Evolutionary conservation across 2,113 vertebrate genomes (phyloP).

Genomic region (Scalopus aquaticus): DNA sequence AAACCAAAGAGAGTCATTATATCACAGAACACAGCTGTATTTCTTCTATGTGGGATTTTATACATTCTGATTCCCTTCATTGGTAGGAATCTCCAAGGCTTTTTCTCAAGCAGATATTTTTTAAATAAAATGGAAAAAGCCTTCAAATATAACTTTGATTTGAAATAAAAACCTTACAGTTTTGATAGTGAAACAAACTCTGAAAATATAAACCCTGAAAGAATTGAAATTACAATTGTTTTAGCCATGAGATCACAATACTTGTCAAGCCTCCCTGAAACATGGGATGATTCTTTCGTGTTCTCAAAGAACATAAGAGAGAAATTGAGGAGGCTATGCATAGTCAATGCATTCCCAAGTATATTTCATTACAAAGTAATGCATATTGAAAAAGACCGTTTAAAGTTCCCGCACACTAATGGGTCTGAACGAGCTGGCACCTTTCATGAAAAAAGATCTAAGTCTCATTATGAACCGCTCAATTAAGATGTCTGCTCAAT

Average conservation of each 20-base stretch:
- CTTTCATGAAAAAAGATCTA: conserved; percentile 33
- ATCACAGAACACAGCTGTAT: background rate
- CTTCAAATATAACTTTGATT: conserved; percentile 6
- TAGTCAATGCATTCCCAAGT: background rate
- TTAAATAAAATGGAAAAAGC: background rate
- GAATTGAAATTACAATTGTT: background rate
- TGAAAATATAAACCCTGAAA: background rate
- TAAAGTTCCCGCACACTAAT: conserved; percentile 61
- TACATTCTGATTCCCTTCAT: background rate
- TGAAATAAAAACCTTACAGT: conserved; percentile 9
- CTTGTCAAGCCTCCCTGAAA: background rate
- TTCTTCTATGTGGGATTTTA: background rate
- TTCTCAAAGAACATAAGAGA: conserved; percentile 39
- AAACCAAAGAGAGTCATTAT: background rate
- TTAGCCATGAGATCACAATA: background rate
- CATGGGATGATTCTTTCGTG: background rate
- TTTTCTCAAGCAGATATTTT: background rate
- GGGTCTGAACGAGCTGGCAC: conserved; percentile 64
- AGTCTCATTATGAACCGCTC: conserved; percentile 46
- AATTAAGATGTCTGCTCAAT: conserved; percentile 68
- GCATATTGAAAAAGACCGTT: conserved; percentile 52
- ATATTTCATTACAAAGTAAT: conserved; percentile 58
- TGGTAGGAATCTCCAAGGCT: background rate
- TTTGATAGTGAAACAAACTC: background rate
- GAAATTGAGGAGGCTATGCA: background rate